These are phyloP conservation scores for Cabera pusaria DNA, from an alignment of 2,888 invertebrate species.

Conservation along the genomic window DNA sequence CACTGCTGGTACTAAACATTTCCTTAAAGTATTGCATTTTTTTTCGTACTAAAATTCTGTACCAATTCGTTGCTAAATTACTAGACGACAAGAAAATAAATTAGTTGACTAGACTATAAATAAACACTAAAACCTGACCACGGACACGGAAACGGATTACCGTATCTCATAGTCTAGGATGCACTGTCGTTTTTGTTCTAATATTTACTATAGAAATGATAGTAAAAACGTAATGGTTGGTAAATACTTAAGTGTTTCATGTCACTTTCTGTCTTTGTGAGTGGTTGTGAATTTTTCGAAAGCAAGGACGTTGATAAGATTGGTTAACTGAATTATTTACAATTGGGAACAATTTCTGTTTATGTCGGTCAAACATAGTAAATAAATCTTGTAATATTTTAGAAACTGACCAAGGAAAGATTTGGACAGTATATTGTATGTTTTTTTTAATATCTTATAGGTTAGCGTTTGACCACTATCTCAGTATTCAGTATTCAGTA, in stretches of 20 bases:
- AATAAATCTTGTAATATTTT: too few relatives aligned
- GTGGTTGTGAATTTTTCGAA: conserved; percentile 43
- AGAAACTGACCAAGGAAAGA: too few relatives aligned
- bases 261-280: background rate
- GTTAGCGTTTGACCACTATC: too few relatives aligned
- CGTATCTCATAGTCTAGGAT: conserved; percentile 2
- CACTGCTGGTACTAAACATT: too few relatives aligned
- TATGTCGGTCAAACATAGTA: too few relatives aligned
- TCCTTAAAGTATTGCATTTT: too few relatives aligned
- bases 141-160: background rate
- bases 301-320: conserved; percentile 50
- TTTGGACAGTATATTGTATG: too few relatives aligned
- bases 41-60: too few relatives aligned
- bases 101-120: background rate
- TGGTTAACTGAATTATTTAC: conserved; percentile 38
- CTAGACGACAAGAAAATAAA: conserved; percentile 2
- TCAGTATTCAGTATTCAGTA: too few relatives aligned
- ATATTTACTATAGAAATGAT: background rate
- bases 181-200: conserved; percentile 4
- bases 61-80: conserved; percentile 6
- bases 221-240: background rate
- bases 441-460: too few relatives aligned
- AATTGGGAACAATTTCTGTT: conserved; percentile 45
- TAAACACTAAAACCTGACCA: conserved; percentile 6
- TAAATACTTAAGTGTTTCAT: too few relatives aligned